Conservation (phyloP, 2,113 vertebrate genomes). For the Tautogolabrus adspersus region DNA sequence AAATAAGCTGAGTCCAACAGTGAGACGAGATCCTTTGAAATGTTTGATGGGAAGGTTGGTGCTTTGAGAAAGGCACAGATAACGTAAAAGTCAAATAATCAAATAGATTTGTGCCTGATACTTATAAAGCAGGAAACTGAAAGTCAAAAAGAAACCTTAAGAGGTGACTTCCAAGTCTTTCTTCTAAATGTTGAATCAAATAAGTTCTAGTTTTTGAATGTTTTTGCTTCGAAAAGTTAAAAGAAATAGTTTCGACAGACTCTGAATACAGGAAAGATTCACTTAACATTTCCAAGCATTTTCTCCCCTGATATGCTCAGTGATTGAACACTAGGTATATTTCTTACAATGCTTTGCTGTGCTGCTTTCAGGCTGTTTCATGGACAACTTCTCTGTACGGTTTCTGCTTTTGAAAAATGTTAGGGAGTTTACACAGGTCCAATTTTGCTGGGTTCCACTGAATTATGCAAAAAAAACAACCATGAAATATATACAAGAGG, state of each 20-base stretch:
- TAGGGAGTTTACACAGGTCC: too few species aligned
- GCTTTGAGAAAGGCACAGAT: conserved; percentile 17
- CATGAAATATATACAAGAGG: too few species aligned
- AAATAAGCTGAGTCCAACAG: conserved; percentile 27
- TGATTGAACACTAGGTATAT: background rate
- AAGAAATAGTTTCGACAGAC: too few species aligned
- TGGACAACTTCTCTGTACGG: background rate
- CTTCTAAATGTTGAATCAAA: too few species aligned
- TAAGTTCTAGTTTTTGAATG: too few species aligned
- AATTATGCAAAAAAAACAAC: too few species aligned
- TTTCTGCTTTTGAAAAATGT: too few species aligned
- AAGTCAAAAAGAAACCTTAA: background rate
- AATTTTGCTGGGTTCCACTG: too few species aligned
- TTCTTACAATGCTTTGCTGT: background rate
- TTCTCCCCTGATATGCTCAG: too few species aligned
- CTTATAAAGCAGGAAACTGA: background rate
- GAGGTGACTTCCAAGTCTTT: background rate
- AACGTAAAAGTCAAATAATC: conserved; percentile 3
- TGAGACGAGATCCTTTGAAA: background rate
- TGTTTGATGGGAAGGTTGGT: background rate
- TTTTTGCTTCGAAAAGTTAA: too few species aligned
- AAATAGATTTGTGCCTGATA: background rate
- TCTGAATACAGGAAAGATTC: too few species aligned
- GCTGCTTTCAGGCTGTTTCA: background rate
- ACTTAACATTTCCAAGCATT: too few species aligned